Evolutionary conservation across 2,797 vertebrate species (phyloP), one percentile per base, ranked within the genome.

Genomic region (Pseudochromis fuscus): DNA sequence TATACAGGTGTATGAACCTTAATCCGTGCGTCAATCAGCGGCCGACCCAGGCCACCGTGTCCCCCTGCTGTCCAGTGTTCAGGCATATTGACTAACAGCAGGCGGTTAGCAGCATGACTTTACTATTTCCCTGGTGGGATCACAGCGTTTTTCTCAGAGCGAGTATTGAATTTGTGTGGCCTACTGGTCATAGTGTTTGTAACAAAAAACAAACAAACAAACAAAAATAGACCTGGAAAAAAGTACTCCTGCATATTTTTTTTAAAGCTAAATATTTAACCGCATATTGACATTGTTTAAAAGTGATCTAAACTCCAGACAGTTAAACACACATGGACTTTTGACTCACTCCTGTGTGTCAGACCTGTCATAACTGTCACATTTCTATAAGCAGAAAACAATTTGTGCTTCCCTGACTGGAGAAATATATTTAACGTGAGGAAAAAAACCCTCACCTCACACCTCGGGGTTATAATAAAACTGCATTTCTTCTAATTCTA

Each of bases 61-160:
- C 58, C 21, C 49, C 44, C 42, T 44, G 37, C 55, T 50, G 73
- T 27, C 44, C 9, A 21, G 13, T 25, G 53, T 67, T 65, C 27
- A 75, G 61, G 73, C 31, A 71, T 58, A 64, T 79, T 76, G 62
- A 73, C 46, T 55, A 69, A 68, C 68, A 74, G 85, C 76, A 40
- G 77, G 75, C 62, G 82, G 63, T 58, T 49, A 52, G 66, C 64
- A 80, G 62, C 13, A 3, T 44, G 68, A 38, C 63, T 38, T 23
- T 42, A 40, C 24, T 50, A 8, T 71, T 83, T 77, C 38, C 37
- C 65, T 44, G 31, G 44, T 74, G 51, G 38, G 33, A 59, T 33
- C 21, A 50, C 38, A 66, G 28, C 55, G 35, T 55, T 67, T n/a
- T 55, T 65, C 40, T 65, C 46, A 63, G 48, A 58, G 59, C 40